These are phyloP conservation scores for Coenonympha glycerion DNA, from an alignment of 2,888 invertebrate species.

Conservation along the genomic window DNA sequence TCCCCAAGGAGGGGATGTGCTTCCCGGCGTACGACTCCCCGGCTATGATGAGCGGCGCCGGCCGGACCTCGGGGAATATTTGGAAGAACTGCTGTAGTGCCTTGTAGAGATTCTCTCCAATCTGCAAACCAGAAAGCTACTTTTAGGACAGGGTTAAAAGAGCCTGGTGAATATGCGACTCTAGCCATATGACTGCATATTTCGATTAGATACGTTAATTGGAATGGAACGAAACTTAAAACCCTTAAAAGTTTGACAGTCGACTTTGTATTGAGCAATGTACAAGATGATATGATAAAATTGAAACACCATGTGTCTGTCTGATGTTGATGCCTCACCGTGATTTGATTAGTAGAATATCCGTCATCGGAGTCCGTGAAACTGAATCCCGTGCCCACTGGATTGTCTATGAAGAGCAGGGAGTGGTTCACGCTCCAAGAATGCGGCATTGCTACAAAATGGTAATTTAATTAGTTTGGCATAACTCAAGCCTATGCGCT, in stretches of 20 bases:
- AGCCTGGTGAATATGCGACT: no score
- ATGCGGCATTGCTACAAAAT: not conserved
- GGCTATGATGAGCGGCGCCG: conserved; percentile 77
- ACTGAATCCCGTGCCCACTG: conserved; percentile 80
- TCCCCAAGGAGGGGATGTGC: conserved; percentile 75
- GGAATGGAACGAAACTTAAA: no score
- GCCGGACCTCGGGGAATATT: conserved; percentile 75
- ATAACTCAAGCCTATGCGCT: no score
- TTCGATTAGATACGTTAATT: no score
- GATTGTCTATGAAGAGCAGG: conserved; percentile 80
- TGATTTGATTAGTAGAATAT: not conserved
- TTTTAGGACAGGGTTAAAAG: no score
- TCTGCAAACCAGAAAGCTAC: no score
- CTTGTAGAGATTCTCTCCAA: conserved; percentile 73
- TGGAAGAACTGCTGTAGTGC: conserved; percentile 77
- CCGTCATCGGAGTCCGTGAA: conserved; percentile 76
- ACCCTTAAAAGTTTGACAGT: no score
- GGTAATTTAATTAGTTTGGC: not conserved
- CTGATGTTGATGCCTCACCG: not conserved
- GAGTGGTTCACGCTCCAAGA: conserved; percentile 63
- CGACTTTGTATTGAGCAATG: no score
- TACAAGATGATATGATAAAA: not conserved
- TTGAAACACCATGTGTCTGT: not conserved
- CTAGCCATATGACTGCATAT: no score
- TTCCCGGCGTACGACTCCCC: conserved; percentile 81